Percentiles rank a stretch among this genome's conserved stretches.
Evolutionary conservation across 1,140 invertebrate species (phyloP).

Genomic region (Vanessa tameamea): DNA sequence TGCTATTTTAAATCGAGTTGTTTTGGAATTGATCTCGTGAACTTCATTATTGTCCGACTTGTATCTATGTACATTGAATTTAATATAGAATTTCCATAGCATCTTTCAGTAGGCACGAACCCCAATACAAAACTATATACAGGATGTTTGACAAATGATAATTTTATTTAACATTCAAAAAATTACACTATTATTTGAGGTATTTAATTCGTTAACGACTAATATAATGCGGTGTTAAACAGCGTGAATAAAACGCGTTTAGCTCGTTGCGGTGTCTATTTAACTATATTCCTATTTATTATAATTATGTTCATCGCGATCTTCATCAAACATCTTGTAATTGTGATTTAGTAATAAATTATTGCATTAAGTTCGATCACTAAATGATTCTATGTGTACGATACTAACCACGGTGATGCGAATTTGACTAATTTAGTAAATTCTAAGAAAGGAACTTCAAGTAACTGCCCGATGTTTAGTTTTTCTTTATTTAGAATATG

Average conservation of each 20-base stretch:
- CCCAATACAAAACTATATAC: constrained; percentile 46
- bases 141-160: constrained; percentile 69
- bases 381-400: constrained; percentile 55
- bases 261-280: constrained; percentile 32
- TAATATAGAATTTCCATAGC: not conserved
- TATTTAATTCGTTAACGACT: constrained; percentile 56
- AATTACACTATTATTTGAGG: constrained; percentile 55
- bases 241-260: constrained; percentile 40
- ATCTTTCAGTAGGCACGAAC: constrained; percentile 18
- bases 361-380: constrained; percentile 53
- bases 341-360: constrained; percentile 50
- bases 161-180: constrained; percentile 42
- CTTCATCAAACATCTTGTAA: constrained; percentile 73
- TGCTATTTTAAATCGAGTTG: not conserved
- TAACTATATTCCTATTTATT: constrained; percentile 28
- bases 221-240: constrained; percentile 43
- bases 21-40: not conserved
- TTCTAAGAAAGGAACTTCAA: constrained; percentile 69
- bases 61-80: not conserved
- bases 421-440: constrained; percentile 71
- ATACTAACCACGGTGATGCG: constrained; percentile 63
- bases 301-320: constrained; percentile 23
- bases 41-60: constrained; percentile 3
- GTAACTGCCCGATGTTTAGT: constrained; percentile 48
- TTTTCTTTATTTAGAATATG: constrained; percentile 25